phyloP scores from a whole-genome alignment of 2,113 vertebrate genomes.

The Phyllopteryx taeniolatus region DNA sequence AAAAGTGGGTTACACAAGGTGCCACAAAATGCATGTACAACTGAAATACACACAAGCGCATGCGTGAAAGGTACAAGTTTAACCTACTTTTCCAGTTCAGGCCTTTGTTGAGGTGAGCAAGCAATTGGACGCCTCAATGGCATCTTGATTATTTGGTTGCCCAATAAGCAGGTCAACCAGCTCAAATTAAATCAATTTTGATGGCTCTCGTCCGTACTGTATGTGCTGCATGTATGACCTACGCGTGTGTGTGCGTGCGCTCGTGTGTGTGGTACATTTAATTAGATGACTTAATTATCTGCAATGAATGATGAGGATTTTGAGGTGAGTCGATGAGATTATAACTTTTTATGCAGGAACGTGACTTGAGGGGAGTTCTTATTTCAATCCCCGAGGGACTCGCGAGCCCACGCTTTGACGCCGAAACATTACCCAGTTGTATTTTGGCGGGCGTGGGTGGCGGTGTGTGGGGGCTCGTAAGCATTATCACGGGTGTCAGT shows the following conservation, averaged over 20 bases:
- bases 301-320: conserved; percentile 31
- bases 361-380: not conserved
- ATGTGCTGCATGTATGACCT: not conserved
- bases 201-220: conserved; percentile 11
- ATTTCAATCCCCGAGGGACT: conserved; percentile 13
- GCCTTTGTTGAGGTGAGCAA: not conserved
- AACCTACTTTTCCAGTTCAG: conserved; percentile 17
- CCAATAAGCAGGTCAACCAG: conserved; percentile 25
- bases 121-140: not conserved
- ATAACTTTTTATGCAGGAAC: not conserved
- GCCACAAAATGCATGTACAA: conserved; percentile 2
- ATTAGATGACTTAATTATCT: conserved; percentile 48
- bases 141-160: conserved; percentile 30
- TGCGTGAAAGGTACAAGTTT: conserved; percentile 2
- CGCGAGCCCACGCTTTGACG: conserved; percentile 11
- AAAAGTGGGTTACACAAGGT: not conserved
- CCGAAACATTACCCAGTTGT: conserved; percentile 48
- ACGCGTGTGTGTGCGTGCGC: not conserved
- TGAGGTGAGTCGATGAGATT: conserved; percentile 33
- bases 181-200: conserved; percentile 49
- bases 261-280: conserved; percentile 8
- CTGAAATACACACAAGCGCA: conserved; percentile 5
- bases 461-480: conserved; percentile 11
- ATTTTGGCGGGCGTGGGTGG: conserved; percentile 12
- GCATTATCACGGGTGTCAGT: conserved; percentile 48